Percentiles rank a stretch among this genome's conserved stretches.
These are phyloP conservation scores for Takifugu rubripes DNA, from an alignment of 2,797 vertebrate genomes.

Conservation along the genomic window DNA sequence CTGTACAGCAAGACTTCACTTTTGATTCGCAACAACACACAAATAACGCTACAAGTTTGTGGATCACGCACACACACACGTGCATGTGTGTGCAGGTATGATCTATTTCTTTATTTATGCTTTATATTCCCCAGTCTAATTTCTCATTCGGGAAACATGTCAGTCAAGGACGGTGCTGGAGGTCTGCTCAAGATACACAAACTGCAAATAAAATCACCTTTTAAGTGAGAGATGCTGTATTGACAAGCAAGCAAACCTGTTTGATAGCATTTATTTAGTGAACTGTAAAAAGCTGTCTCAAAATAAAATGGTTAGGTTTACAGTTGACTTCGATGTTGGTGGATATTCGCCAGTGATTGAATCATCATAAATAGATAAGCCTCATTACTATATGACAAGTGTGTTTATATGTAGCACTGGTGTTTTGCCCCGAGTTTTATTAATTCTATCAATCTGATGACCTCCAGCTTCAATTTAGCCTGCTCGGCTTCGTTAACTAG, in stretches of 20 bases:
- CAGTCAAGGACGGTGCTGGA: conserved; percentile 52
- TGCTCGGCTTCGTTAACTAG: neutral
- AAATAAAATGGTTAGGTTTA: too few species aligned
- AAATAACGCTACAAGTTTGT: conserved; percentile 33
- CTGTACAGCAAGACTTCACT: conserved; percentile 9
- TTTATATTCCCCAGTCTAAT: conserved; percentile 37
- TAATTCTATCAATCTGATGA: conserved; percentile 7
- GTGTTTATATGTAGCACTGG: neutral
- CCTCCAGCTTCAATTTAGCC: neutral
- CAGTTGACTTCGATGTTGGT: neutral
- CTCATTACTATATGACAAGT: neutral
- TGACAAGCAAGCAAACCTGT: conserved; percentile 39
- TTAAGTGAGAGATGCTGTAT: conserved; percentile 48
- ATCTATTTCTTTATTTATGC: neutral
- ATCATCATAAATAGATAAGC: neutral
- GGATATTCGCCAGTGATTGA: neutral
- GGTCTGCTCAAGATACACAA: conserved; percentile 36
- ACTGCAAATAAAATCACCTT: conserved; percentile 43
- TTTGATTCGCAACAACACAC: conserved; percentile 38
- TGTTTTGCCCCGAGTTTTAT: conserved; percentile 10
- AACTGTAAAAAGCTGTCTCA: conserved; percentile 6
- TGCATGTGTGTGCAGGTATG: conserved; percentile 1
- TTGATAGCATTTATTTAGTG: conserved; percentile 34
- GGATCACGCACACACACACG: conserved; percentile 27
- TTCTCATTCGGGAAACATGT: conserved; percentile 46